These are phyloP conservation scores for Pseudochirops cupreus DNA, from an alignment of 2,797 vertebrate species.

Conservation along the genomic window DNA sequence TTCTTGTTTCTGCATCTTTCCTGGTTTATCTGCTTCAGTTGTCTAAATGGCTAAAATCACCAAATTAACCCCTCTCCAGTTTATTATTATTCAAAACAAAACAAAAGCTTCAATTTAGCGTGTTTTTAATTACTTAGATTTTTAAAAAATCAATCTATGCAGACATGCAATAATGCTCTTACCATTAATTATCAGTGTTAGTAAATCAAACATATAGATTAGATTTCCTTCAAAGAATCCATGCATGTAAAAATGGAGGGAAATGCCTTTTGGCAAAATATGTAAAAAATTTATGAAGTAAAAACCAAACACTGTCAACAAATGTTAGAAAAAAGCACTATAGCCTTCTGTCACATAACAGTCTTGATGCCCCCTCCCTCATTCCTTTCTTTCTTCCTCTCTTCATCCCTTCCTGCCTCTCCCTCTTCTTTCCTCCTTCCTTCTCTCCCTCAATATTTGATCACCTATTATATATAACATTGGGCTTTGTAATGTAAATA, in stretches of 20 bases:
- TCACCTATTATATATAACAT: not conserved
- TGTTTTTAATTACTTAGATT: not conserved
- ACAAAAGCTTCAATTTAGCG: not conserved
- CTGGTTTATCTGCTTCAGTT: not conserved
- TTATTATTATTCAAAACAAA: slow-evolving; percentile 14
- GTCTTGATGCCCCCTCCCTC: not conserved
- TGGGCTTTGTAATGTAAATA: not conserved
- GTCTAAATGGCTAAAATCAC: not conserved
- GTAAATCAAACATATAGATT: not conserved
- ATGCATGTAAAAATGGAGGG: slow-evolving; percentile 12
- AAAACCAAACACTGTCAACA: not conserved
- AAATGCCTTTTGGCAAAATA: slow-evolving; percentile 11
- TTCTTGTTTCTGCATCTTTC: not conserved
- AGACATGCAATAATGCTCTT: slow-evolving; percentile 9
- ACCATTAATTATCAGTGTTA: slow-evolving; percentile 15
- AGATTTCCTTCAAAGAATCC: slow-evolving; percentile 24
- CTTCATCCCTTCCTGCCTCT: too few relatives aligned
- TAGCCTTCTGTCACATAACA: not conserved
- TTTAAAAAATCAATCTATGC: slow-evolving; percentile 24
- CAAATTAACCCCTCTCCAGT: not conserved
- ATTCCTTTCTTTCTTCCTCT: not conserved
- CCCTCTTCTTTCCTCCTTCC: not conserved
- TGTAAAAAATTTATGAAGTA: slow-evolving; percentile 20
- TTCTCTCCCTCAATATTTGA: not conserved
- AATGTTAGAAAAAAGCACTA: not conserved